phyloP scores from a whole-genome alignment of 2,113 vertebrate genomes.

The Melospiza melodia region DNA sequence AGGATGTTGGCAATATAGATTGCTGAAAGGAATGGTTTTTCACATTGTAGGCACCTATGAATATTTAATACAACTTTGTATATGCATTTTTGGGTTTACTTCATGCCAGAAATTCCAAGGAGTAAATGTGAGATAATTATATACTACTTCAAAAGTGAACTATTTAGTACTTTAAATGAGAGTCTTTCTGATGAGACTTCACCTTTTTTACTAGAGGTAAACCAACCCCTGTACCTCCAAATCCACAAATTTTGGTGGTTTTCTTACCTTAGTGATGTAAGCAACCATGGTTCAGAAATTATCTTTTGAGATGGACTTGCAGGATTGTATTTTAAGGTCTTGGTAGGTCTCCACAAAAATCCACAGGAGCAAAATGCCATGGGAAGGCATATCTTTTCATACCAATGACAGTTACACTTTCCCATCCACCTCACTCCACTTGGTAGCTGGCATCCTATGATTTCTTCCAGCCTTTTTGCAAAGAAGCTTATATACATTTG shows the following conservation, averaged over 20 bases:
- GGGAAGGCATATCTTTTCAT: not conserved
- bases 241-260: not conserved
- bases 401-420: not conserved
- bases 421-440: not conserved
- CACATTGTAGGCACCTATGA: not conserved
- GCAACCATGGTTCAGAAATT: not conserved
- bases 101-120: not conserved
- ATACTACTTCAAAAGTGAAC: not conserved
- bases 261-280: not conserved
- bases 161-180: not conserved
- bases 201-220: not conserved
- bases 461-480: too few species aligned
- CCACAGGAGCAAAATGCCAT: not conserved
- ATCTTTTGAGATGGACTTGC: not conserved
- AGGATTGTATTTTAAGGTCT: not conserved
- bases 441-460: too few species aligned
- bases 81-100: not conserved
- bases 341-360: not conserved
- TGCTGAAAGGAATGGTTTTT: not conserved
- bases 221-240: not conserved
- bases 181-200: not conserved
- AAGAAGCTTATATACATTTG: too few species aligned
- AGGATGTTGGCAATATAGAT: not conserved
- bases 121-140: not conserved
- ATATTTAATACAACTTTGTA: not conserved